phyloP scores from a whole-genome alignment of 2,797 vertebrate species.

The Gambusia yucatana region DNA sequence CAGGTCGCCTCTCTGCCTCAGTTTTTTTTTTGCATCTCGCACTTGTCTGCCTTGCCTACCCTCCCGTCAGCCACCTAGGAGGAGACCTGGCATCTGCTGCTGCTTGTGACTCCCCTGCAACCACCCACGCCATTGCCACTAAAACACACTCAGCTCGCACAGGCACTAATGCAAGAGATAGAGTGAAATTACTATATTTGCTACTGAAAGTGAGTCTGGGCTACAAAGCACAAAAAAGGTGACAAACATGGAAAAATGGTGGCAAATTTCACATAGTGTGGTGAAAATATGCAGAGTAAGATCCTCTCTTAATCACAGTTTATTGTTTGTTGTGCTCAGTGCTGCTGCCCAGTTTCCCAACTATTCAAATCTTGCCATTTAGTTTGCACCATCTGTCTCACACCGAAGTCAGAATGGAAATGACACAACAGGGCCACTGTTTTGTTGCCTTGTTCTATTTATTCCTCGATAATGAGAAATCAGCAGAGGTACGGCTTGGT shows the following conservation, averaged over 20 bases:
- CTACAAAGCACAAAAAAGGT: slow-evolving; percentile 34
- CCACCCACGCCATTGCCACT: slow-evolving; percentile 66
- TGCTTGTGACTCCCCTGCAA: slow-evolving; percentile 57
- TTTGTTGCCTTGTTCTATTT: slow-evolving; percentile 83
- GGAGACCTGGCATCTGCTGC: slow-evolving; percentile 68
- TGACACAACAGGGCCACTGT: slow-evolving; percentile 78
- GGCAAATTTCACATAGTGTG: slow-evolving; percentile 31
- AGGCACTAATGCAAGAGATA: slow-evolving; percentile 38
- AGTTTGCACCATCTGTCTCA: slow-evolving; percentile 82
- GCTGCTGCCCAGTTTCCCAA: slow-evolving; percentile 57
- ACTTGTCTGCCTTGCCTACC: slow-evolving; percentile 54
- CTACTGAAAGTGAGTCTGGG: slow-evolving; percentile 55
- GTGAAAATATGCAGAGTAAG: slow-evolving; percentile 21
- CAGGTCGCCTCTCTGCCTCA: slow-evolving; percentile 66
- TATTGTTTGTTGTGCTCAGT: slow-evolving; percentile 61
- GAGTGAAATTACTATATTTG: slow-evolving; percentile 21
- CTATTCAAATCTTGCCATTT: slow-evolving; percentile 74
- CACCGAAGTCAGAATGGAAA: slow-evolving; percentile 72
- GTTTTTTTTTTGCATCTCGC: slow-evolving; percentile 45
- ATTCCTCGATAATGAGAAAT: slow-evolving; percentile 82
- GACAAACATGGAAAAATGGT: slow-evolving; percentile 32
- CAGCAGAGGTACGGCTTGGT: slow-evolving; percentile 72
- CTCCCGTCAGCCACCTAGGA: slow-evolving; percentile 55
- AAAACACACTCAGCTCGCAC: slow-evolving; percentile 34
- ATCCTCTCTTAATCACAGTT: slow-evolving; percentile 52